Conservation (phyloP, 2,888 invertebrate genomes). For the Lasiommata megera region DNA sequence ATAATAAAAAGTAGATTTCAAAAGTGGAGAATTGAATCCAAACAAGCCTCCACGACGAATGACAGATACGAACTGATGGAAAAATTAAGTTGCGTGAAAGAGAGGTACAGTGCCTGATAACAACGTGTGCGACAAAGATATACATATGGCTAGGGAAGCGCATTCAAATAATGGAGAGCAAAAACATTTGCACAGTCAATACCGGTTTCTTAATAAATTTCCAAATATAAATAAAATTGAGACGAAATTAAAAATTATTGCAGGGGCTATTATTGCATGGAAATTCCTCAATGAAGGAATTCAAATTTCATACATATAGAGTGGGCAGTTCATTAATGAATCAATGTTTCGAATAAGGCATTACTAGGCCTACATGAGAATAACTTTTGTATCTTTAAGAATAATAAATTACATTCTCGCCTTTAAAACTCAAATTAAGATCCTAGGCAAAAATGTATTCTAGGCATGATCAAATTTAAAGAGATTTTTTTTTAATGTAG, state of each 20-base stretch:
- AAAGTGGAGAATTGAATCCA: constrained; percentile 27
- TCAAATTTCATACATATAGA: too few species aligned
- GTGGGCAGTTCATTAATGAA: too few species aligned
- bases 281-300: too few species aligned
- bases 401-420: too few species aligned
- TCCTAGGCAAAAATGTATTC: too few species aligned
- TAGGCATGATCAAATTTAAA: too few species aligned
- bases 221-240: constrained; percentile 14
- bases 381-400: too few species aligned
- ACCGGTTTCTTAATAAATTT: constrained; percentile 50
- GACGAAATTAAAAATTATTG: constrained; percentile 7
- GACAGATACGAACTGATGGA: constrained; percentile 63
- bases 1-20: background rate
- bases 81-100: constrained; percentile 44
- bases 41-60: constrained; percentile 50
- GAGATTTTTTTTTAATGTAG: too few species aligned
- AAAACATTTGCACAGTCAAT: constrained; percentile 34
- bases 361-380: too few species aligned
- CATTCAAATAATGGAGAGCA: constrained; percentile 30
- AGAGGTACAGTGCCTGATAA: constrained; percentile 32
- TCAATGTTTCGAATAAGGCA: too few species aligned
- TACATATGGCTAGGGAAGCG: constrained; percentile 44
- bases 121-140: constrained; percentile 45
- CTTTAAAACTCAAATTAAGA: too few species aligned
- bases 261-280: too few species aligned